Conservation (phyloP, 37 sponge, comb jelly and placozoan species). For the Aplysina aerophoba region DNA sequence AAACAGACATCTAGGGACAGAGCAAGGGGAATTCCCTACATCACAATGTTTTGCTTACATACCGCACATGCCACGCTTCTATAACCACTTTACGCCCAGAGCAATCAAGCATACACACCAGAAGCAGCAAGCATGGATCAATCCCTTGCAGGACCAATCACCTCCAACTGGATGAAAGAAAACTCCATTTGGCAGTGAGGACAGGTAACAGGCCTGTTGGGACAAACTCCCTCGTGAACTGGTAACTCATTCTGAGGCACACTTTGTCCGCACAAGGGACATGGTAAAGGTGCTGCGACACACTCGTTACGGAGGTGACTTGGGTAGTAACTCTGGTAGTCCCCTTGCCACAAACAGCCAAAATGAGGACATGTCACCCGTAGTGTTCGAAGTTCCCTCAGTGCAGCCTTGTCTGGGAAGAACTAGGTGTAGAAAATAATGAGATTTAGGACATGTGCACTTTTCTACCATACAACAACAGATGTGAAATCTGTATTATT, state of each 20-base stretch:
- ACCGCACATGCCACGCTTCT: no score
- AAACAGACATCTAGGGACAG: no score
- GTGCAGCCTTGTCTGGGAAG: constrained; percentile 72
- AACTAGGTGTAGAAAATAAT: neutral
- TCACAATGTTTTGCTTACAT: no score
- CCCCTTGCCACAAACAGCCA: constrained; percentile 74
- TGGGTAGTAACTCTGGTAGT: constrained; percentile 37
- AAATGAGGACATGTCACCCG: constrained; percentile 40
- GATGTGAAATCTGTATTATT: no score
- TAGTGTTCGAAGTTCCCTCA: constrained; percentile 44
- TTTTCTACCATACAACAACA: no score
- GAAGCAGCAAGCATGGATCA: no score
- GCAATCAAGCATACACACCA: no score
- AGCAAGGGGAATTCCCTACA: no score
- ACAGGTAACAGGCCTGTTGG: constrained; percentile 41
- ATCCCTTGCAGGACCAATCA: no score
- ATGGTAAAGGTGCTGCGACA: constrained; percentile 28
- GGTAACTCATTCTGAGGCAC: constrained; percentile 25
- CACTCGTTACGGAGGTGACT: constrained; percentile 42
- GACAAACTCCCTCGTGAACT: constrained; percentile 39
- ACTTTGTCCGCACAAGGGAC: constrained; percentile 45
- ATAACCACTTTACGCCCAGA: no score
- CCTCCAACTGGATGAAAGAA: constrained; percentile 16
- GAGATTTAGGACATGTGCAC: no score
- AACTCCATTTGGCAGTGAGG: constrained; percentile 33